Evolutionary conservation across 2,888 invertebrate genomes (phyloP).

Genomic region (Synanthedon tipuliformis): DNA sequence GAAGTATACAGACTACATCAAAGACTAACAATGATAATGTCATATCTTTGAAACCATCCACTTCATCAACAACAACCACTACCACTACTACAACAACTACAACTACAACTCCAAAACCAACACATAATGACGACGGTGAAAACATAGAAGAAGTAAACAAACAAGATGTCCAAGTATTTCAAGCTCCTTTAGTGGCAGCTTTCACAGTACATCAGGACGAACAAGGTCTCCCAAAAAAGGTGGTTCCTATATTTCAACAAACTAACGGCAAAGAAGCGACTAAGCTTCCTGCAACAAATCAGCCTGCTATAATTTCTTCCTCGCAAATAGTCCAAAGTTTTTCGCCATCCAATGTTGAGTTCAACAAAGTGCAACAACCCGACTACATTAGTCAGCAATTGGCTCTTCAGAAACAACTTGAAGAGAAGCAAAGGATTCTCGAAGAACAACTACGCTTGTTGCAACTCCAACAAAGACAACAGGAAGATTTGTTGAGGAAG

Average conservation of each 20-base stretch:
- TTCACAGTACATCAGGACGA: slow-evolving; percentile 89
- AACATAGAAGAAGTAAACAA: slow-evolving; percentile 76
- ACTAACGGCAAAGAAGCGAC: slow-evolving; percentile 26
- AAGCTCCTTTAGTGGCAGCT: slow-evolving; percentile 85
- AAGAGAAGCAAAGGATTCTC: slow-evolving; percentile 75
- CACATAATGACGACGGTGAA: slow-evolving; percentile 75
- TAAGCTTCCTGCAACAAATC: slow-evolving; percentile 16
- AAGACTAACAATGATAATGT: slow-evolving; percentile 26
- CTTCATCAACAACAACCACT: slow-evolving; percentile 28
- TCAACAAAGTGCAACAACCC: slow-evolving; percentile 23
- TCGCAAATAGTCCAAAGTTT: slow-evolving; percentile 18
- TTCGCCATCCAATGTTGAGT: slow-evolving; percentile 12
- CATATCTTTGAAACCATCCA: slow-evolving; percentile 14
- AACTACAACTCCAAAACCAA: slow-evolving; percentile 74
- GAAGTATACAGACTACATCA: slow-evolving; percentile 41
- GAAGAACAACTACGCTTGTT: slow-evolving; percentile 77
- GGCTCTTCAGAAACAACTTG: slow-evolving; percentile 58
- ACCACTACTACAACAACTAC: slow-evolving; percentile 67
- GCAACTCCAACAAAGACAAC: slow-evolving; percentile 76
- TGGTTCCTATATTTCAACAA: slow-evolving; percentile 77
- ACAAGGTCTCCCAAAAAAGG: slow-evolving; percentile 81
- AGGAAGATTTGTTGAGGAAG: slow-evolving; percentile 75
- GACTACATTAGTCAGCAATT: slow-evolving; percentile 50
- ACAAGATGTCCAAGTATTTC: slow-evolving; percentile 81
- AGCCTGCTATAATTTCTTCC: slow-evolving; percentile 18